Evolutionary conservation across 2,113 vertebrate species (phyloP).

Genomic region (Stegastes partitus): DNA sequence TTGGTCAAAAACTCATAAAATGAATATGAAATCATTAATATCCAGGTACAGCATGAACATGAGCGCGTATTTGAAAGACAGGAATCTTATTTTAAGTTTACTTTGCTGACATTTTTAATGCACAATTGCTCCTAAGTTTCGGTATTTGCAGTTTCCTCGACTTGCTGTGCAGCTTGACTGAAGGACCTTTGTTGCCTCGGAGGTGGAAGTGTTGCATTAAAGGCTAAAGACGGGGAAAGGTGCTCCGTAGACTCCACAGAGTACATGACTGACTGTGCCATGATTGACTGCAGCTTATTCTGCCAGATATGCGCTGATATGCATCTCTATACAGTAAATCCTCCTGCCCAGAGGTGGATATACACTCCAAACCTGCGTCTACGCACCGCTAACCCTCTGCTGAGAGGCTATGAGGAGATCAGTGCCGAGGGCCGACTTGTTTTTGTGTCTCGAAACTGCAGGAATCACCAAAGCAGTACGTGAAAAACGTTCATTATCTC

Average conservation of each 20-base stretch:
- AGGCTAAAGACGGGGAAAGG: neutral
- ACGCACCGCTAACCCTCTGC: neutral
- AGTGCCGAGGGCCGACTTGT: neutral
- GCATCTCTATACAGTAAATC: slow-evolving; percentile 9
- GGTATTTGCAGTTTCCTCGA: too few species aligned
- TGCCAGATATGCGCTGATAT: slow-evolving; percentile 10
- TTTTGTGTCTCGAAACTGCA: neutral
- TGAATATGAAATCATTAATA: too few species aligned
- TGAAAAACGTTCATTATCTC: neutral
- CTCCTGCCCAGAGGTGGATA: slow-evolving; percentile 4
- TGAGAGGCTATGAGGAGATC: neutral
- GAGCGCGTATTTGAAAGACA: too few species aligned
- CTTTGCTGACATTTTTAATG: too few species aligned
- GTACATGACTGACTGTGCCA: neutral
- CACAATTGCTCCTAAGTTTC: too few species aligned
- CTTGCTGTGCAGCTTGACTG: neutral
- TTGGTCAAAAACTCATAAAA: too few species aligned
- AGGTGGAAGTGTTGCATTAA: neutral
- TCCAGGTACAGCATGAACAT: too few species aligned
- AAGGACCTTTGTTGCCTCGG: neutral
- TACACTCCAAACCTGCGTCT: neutral
- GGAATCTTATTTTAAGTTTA: too few species aligned
- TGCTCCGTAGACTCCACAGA: neutral
- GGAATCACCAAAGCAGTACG: neutral
- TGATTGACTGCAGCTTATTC: neutral